These are phyloP conservation scores for Characodon lateralis DNA, from an alignment of 2,797 vertebrate genomes.

Conservation along the genomic window DNA sequence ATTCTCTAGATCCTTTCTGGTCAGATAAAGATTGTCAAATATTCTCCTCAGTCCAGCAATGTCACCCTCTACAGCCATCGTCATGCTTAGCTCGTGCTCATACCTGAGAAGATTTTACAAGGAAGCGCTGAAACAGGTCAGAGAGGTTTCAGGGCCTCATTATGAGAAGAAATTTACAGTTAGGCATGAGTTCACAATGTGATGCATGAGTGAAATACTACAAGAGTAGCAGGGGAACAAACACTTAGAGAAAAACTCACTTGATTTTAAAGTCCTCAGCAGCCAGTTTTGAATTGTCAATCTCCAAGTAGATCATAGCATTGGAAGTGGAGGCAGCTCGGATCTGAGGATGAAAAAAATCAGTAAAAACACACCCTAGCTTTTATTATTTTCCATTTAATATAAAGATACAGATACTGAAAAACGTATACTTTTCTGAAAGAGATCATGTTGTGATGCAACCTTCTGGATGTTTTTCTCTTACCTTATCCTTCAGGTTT, in stretches of 20 bases:
- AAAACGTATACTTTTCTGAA: no score
- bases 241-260: slow-evolving; percentile 2
- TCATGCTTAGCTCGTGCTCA: slow-evolving; percentile 1
- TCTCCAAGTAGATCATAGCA: not conserved
- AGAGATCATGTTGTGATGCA: not conserved
- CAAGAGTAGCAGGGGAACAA: not conserved
- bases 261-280: not conserved
- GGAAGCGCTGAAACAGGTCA: not conserved
- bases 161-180: not conserved
- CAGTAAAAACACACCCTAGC: slow-evolving; percentile 42
- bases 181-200: slow-evolving; percentile 1
- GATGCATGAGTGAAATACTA: not conserved
- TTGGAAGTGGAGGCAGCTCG: not conserved
- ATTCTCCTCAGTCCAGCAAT: not conserved
- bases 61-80: not conserved
- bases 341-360: not conserved
- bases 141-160: not conserved
- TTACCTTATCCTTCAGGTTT: slow-evolving; percentile 86
- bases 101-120: not conserved
- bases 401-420: not conserved
- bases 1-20: slow-evolving; percentile 52
- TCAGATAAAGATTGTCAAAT: not conserved
- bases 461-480: not conserved
- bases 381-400: not conserved
- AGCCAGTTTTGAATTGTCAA: slow-evolving; percentile 14